A percentile compares a stretch with the other conserved stretches of the same genome.
These are phyloP conservation scores for Gonatopus flavifemur DNA, from an alignment of 1,140 invertebrate genomes.

Conservation along the genomic window DNA sequence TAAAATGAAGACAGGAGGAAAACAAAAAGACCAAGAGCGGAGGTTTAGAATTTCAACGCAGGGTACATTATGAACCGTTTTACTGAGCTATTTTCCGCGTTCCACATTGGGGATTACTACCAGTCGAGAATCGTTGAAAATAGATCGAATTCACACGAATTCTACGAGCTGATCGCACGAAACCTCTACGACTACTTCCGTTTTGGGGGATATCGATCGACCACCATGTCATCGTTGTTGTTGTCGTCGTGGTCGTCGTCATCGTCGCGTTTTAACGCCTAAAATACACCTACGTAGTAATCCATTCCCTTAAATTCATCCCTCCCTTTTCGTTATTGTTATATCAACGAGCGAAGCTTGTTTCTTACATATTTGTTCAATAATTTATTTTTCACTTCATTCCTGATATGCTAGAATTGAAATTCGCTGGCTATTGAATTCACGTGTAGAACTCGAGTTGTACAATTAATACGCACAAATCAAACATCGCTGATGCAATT, in stretches of 20 bases:
- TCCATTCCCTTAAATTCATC: background rate
- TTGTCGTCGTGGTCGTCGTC: too few relatives aligned
- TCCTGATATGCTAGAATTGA: too few relatives aligned
- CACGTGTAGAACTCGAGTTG: too few relatives aligned
- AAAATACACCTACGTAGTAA: background rate
- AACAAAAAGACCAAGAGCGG: constrained; percentile 7
- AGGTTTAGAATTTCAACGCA: constrained; percentile 41
- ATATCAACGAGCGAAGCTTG: too few relatives aligned
- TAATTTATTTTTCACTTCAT: too few relatives aligned
- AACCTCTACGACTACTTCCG: constrained; percentile 21
- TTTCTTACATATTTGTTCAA: too few relatives aligned
- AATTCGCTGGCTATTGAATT: too few relatives aligned
- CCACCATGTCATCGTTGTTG: too few relatives aligned
- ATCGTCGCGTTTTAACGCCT: too few relatives aligned
- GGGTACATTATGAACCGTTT: constrained; percentile 30
- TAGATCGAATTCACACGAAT: constrained; percentile 46
- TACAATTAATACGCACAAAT: too few relatives aligned
- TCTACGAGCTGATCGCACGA: constrained; percentile 43
- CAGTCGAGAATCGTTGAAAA: constrained; percentile 31
- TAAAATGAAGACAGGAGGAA: constrained; percentile 12
- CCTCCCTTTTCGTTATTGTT: background rate
- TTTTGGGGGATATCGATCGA: constrained; percentile 29
- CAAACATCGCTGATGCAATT: too few relatives aligned
- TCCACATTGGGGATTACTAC: constrained; percentile 30
- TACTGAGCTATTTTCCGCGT: constrained; percentile 23